Conservation (phyloP, 2,888 invertebrate genomes). For the Arrhopalites spinosus region DNA sequence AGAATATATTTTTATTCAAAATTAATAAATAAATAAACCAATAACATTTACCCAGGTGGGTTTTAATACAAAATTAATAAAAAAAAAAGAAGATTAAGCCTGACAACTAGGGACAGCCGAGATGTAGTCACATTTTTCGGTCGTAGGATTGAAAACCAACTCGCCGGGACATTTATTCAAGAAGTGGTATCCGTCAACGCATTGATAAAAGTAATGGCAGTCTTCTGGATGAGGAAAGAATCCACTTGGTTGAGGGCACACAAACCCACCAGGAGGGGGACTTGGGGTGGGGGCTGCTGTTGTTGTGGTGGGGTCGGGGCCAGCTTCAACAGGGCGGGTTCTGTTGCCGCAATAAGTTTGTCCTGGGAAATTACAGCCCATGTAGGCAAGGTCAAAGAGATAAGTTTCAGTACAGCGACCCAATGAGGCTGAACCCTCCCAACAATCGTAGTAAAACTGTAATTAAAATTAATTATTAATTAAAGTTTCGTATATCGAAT, state of each 20-base stretch:
- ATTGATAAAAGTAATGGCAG: slow-evolving; percentile 33
- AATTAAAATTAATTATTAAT: not conserved
- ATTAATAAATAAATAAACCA: no score
- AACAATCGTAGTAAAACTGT: slow-evolving; percentile 40
- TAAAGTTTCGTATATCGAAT: not conserved
- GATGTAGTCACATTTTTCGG: no score
- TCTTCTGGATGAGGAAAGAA: slow-evolving; percentile 23
- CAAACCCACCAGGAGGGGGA: slow-evolving; percentile 30
- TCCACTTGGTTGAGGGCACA: slow-evolving; percentile 36
- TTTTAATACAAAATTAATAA: no score
- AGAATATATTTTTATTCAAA: no score
- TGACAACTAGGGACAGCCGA: no score
- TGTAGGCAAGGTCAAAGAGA: slow-evolving; percentile 43
- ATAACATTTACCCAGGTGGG: no score
- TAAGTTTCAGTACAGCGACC: slow-evolving; percentile 41
- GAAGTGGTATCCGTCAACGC: slow-evolving; percentile 4
- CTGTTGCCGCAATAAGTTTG: slow-evolving; percentile 41
- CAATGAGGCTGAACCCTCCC: slow-evolving; percentile 34
- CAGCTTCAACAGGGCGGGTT: slow-evolving; percentile 22
- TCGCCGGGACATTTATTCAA: not conserved
- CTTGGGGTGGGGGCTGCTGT: slow-evolving; percentile 19
- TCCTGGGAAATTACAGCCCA: slow-evolving; percentile 45
- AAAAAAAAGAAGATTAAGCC: no score
- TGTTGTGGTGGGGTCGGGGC: slow-evolving; percentile 15
- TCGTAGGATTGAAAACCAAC: slow-evolving; percentile 12